Percentiles rank a stretch among this genome's conserved stretches.
phyloP scores from a whole-genome alignment of 2,797 vertebrate genomes.

The Acanthopagrus latus region DNA sequence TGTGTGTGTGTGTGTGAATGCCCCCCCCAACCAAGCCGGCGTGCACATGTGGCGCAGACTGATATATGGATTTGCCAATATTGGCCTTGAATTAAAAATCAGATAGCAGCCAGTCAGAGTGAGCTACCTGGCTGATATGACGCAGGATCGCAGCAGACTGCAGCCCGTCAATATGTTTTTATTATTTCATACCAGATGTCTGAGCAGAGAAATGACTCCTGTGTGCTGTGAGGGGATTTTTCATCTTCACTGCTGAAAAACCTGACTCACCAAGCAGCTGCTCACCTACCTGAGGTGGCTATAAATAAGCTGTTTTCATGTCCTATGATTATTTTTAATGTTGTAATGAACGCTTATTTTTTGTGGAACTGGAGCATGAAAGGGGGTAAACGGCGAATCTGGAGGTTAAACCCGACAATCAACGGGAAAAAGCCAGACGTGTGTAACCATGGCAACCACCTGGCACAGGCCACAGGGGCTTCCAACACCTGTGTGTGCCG shows the following conservation, averaged over 20 bases:
- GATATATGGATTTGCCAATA: slow-evolving; percentile 59
- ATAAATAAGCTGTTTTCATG: slow-evolving; percentile 45
- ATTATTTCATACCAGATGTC: slow-evolving; percentile 67
- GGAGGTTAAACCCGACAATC: slow-evolving; percentile 29
- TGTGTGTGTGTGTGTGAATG: not conserved
- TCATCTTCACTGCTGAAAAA: slow-evolving; percentile 51
- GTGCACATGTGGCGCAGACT: slow-evolving; percentile 28
- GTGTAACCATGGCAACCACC: slow-evolving; percentile 42
- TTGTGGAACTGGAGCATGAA: not conserved
- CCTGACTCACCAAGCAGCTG: slow-evolving; percentile 45
- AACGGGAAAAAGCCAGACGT: slow-evolving; percentile 7
- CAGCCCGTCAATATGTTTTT: slow-evolving; percentile 55
- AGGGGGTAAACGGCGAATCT: slow-evolving; percentile 20
- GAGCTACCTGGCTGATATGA: slow-evolving; percentile 35
- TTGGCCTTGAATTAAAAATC: slow-evolving; percentile 62
- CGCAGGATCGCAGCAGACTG: slow-evolving; percentile 71
- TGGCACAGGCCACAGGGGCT: not conserved
- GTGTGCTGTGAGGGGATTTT: slow-evolving; percentile 44
- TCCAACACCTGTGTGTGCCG: slow-evolving; percentile 29
- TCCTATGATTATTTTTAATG: slow-evolving; percentile 31
- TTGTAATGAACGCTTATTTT: slow-evolving; percentile 8
- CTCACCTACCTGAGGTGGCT: slow-evolving; percentile 35
- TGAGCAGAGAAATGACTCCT: slow-evolving; percentile 55
- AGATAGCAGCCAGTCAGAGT: slow-evolving; percentile 37
- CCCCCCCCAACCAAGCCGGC: not conserved